Conservation (phyloP, 2,888 invertebrate species). For the Phytoseiulus persimilis region DNA sequence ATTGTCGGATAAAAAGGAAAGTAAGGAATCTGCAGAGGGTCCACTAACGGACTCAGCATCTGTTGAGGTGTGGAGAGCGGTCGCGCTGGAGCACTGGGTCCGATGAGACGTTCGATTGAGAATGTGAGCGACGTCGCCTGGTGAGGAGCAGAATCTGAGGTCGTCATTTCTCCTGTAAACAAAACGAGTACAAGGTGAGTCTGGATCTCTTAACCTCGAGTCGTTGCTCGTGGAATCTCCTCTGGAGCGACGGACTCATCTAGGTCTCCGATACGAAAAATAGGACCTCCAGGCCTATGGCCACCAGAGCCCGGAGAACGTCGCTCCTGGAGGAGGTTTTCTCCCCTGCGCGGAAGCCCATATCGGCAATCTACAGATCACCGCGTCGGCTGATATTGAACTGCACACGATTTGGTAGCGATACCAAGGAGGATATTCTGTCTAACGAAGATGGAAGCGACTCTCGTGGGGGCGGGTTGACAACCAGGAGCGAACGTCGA, state of each 20-base stretch:
- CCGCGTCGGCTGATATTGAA: background rate
- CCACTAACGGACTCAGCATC: conserved; percentile 7
- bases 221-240: too few relatives aligned
- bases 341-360: too few relatives aligned
- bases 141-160: conserved; percentile 21
- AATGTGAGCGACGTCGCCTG: conserved; percentile 18
- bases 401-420: background rate
- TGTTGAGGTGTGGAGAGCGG: background rate
- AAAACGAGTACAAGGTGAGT: background rate
- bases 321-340: too few relatives aligned
- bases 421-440: background rate
- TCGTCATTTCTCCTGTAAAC: conserved; percentile 26
- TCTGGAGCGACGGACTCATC: too few relatives aligned
- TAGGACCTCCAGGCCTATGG: too few relatives aligned
- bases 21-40: conserved; percentile 26
- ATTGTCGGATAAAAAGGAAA: conserved; percentile 7
- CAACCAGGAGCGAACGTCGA: background rate
- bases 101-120: conserved; percentile 17
- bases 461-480: background rate
- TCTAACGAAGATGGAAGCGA: background rate
- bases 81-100: conserved; percentile 20
- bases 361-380: too few relatives aligned
- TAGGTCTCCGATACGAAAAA: too few relatives aligned
- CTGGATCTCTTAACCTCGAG: background rate
- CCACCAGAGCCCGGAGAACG: too few relatives aligned